phyloP scores from a whole-genome alignment of 2,888 invertebrate genomes.

The Carabus problematicus region DNA sequence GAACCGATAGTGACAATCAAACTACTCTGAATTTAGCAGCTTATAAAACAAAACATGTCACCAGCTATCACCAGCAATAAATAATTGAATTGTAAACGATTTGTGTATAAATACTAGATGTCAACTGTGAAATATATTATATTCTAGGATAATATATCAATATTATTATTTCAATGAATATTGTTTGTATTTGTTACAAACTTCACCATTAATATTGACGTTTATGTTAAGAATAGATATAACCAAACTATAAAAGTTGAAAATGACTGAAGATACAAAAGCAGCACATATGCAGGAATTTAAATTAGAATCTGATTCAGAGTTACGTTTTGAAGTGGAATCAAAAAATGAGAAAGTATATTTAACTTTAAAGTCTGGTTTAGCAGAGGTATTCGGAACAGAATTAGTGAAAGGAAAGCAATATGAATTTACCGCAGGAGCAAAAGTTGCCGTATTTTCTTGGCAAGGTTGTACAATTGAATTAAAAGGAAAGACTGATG shows the following conservation, averaged over 20 bases:
- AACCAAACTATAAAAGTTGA: constrained; percentile 10
- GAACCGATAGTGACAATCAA: constrained; percentile 20
- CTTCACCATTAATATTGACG: not conserved
- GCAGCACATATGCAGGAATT: constrained; percentile 67
- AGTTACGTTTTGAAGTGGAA: constrained; percentile 95
- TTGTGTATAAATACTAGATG: not conserved
- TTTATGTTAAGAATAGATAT: not conserved
- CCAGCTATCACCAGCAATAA: no score
- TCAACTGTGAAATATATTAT: not conserved
- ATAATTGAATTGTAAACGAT: not conserved
- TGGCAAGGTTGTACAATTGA: constrained; percentile 94
- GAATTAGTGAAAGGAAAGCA: constrained; percentile 92
- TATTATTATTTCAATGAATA: not conserved
- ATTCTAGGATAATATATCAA: not conserved
- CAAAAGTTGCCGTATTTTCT: constrained; percentile 95
- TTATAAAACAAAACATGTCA: constrained; percentile 8
- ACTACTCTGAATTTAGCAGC: constrained; percentile 27
- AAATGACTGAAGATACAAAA: constrained; percentile 34
- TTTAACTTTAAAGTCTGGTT: constrained; percentile 84
- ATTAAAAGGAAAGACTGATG: constrained; percentile 87
- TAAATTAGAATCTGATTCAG: constrained; percentile 85
- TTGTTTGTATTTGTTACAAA: not conserved
- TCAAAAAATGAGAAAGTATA: constrained; percentile 82
- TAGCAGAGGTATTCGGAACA: constrained; percentile 96
- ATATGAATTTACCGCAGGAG: constrained; percentile 87